Conservation (phyloP, 1,140 invertebrate genomes). For the Drosophila littoralis region DNA sequence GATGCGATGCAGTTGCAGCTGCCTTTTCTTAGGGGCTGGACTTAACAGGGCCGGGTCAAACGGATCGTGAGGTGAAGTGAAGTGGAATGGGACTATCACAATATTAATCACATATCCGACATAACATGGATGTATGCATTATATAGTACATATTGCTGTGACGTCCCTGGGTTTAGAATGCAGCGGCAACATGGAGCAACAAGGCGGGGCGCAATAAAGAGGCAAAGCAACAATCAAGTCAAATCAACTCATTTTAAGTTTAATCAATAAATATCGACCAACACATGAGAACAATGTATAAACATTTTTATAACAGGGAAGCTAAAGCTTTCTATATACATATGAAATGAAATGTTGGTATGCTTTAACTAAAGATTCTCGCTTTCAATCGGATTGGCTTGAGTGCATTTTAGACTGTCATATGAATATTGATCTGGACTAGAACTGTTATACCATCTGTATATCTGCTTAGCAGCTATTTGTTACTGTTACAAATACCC, state of each 20-base stretch:
- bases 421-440: not conserved
- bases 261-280: slow-evolving; percentile 32
- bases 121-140: not conserved
- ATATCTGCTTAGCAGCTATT: not conserved
- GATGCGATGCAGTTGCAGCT: not conserved
- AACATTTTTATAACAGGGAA: slow-evolving; percentile 42
- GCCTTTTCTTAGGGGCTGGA: not conserved
- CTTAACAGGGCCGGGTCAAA: not conserved
- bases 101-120: not conserved
- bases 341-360: not conserved
- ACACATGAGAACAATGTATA: slow-evolving; percentile 26
- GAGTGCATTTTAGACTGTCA: not conserved
- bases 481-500: not conserved
- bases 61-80: too few species aligned
- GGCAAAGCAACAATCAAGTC: slow-evolving; percentile 43
- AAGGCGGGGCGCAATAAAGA: slow-evolving; percentile 3
- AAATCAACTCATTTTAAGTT: slow-evolving; percentile 40
- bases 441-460: not conserved
- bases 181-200: slow-evolving; percentile 1
- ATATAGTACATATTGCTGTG: not conserved
- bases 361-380: not conserved
- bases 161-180: not conserved
- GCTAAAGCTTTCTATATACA: slow-evolving; percentile 23
- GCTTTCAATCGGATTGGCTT: too few species aligned
- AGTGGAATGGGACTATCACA: not conserved